phyloP scores from a whole-genome alignment of 2,888 invertebrate genomes.

The Diarsia dahlii region DNA sequence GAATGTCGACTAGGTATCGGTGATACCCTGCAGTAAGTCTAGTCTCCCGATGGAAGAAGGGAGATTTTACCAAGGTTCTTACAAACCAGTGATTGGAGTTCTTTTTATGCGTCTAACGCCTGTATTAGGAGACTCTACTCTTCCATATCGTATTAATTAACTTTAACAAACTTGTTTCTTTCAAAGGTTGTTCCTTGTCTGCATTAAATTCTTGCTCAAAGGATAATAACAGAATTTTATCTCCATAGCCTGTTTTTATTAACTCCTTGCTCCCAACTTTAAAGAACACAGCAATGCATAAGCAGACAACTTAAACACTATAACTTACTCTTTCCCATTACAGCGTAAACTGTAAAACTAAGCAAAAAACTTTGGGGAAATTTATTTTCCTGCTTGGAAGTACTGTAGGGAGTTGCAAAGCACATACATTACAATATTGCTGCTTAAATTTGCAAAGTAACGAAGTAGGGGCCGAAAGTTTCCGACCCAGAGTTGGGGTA shows the following conservation, averaged over 20 bases:
- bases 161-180: too few species aligned
- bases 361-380: constrained; percentile 57
- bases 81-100: too few species aligned
- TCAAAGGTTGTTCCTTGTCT: too few species aligned
- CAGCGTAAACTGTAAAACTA: constrained; percentile 54
- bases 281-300: constrained; percentile 37
- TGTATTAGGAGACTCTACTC: too few species aligned
- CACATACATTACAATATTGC: constrained; percentile 66
- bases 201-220: too few species aligned
- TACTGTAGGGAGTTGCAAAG: constrained; percentile 49
- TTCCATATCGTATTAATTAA: too few species aligned
- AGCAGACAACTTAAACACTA: constrained; percentile 42
- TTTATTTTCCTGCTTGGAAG: constrained; percentile 46
- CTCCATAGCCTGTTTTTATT: constrained; percentile 10
- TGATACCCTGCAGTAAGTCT: too few species aligned
- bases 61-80: too few species aligned
- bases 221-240: not conserved
- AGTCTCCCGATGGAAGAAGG: too few species aligned
- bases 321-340: constrained; percentile 46
- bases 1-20: too few species aligned
- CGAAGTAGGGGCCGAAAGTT: constrained; percentile 53
- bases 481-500: constrained; percentile 41
- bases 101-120: too few species aligned
- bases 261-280: constrained; percentile 13
- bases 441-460: constrained; percentile 65